phyloP scores from a whole-genome alignment of 1,140 invertebrate genomes.

The Stratiolaelaps scimitus region DNA sequence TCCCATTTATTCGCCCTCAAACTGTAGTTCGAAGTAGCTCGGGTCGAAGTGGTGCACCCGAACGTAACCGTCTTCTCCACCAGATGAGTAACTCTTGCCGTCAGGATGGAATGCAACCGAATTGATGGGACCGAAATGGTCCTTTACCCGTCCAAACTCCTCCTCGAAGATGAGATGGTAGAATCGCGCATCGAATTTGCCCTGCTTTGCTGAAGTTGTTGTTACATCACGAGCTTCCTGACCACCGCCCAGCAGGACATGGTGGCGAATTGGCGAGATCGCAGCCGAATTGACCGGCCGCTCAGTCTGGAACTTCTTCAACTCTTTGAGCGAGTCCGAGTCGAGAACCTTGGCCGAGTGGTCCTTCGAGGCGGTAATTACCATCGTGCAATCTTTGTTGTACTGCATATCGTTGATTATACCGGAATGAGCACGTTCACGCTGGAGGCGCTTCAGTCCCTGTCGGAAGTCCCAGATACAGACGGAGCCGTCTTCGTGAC shows the following conservation, averaged over 20 bases:
- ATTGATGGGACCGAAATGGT: constrained; percentile 99
- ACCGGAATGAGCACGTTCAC: constrained; percentile 60
- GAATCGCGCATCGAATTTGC: constrained; percentile 96
- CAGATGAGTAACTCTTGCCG: constrained; percentile 88
- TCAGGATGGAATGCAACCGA: constrained; percentile 95
- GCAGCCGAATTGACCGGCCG: constrained; percentile 90
- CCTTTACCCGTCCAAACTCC: constrained; percentile 94
- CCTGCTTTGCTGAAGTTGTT: constrained; percentile 81
- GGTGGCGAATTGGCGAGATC: constrained; percentile 81
- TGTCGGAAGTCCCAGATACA: constrained; percentile 77
- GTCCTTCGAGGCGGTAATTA: constrained; percentile 90
- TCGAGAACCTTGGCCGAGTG: constrained; percentile 83
- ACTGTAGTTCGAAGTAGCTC: constrained; percentile 90
- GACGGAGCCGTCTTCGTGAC: constrained; percentile 84
- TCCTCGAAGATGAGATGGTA: constrained; percentile 99
- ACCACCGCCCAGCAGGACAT: constrained; percentile 86
- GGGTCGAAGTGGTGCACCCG: constrained; percentile 90
- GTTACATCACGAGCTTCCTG: constrained; percentile 99
- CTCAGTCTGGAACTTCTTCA: constrained; percentile 93
- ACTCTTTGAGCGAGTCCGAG: constrained; percentile 59
- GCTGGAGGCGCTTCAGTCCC: constrained; percentile 33
- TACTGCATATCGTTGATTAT: constrained; percentile 92
- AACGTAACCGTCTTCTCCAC: constrained; percentile 97
- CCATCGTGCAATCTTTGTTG: constrained; percentile 82
- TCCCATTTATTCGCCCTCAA: constrained; percentile 49